Base-by-base conservation (phyloP, 2,888 invertebrate species). In the Metacarcinus magister region DNA sequence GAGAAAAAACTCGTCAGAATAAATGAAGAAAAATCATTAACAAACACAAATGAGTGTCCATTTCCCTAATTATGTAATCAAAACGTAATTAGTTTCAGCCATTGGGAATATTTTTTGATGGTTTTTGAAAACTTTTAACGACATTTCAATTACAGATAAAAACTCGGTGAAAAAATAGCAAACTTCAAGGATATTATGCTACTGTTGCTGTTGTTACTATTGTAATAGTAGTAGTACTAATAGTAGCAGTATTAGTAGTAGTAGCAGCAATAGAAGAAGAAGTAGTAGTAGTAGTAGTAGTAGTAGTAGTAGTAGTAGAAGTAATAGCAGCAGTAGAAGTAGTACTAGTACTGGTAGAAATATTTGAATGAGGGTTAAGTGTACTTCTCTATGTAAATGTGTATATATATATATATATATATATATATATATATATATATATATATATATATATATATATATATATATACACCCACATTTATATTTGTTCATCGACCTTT, bases 41-140 rank as follows among this genome's bases (percentile, higher is more conserved):
- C 87, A 87, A 87, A 87, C 39, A 87, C 87, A 87, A 32, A 87
- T 28, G 87, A 87, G 87, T 32, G 13, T 39, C 87, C 39, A 39
- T 39, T 39, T 39, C 87, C 39, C 87, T 87, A 87, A 87, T 87
- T 87, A 39, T 39, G 13, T 87, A 5, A 87, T 87, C 87, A 87
- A n/a, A 87, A 32, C 32, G 3, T 39, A 87, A 87, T 87, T 39
- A 87, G 10, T 39, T 87, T 3, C 87, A 87, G 5, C 39, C 23
- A 13, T 39, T 28, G 87, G 87, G 39, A 87, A 87, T 87, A 39
- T 32, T 87, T 39, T 7, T 75, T 75, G 2, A 4, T 75, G 3
- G 3, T 4, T 75, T n/a, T 28, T 75, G 3, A 32, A 10, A 39
- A 39, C 39, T 39, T 39, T 1, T 4, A 28, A 8, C 28, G 39